Conservation (phyloP, 92 coral and sea anemone species). For the Porites cylindrica region DNA sequence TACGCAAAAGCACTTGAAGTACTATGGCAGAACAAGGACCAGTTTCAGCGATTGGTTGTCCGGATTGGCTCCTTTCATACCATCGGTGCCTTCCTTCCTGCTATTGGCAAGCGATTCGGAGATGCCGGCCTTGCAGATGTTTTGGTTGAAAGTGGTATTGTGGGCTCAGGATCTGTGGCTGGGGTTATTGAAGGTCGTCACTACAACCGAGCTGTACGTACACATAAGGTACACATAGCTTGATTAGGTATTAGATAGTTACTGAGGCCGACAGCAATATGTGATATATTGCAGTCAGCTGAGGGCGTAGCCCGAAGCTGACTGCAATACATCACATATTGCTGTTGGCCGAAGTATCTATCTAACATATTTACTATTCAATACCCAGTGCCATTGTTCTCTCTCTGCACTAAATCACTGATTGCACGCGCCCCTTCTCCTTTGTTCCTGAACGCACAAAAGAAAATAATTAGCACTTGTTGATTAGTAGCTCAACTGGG, state of each 20-base stretch:
- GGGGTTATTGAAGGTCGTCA: slow-evolving; percentile 67
- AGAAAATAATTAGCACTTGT: no score
- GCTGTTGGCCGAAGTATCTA: no score
- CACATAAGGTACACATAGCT: slow-evolving; percentile 38
- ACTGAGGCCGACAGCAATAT: no score
- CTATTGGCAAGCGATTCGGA: slow-evolving; percentile 63
- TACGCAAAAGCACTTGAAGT: slow-evolving; percentile 63
- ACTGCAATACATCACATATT: no score
- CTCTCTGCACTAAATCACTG: no score
- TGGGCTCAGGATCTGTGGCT: slow-evolving; percentile 59
- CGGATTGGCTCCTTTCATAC: slow-evolving; percentile 65
- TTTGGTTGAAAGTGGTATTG: slow-evolving; percentile 59
- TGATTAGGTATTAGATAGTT: background rate
- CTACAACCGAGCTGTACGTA: slow-evolving; percentile 58
- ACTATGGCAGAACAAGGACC: slow-evolving; percentile 58
- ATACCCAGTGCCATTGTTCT: no score
- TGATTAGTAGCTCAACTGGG: no score
- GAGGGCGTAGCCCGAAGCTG: no score
- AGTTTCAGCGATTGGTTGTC: slow-evolving; percentile 48
- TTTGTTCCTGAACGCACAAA: no score
- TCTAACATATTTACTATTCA: no score
- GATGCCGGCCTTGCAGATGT: slow-evolving; percentile 71
- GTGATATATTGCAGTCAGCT: no score
- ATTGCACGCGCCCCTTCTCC: no score
- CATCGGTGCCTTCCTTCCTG: slow-evolving; percentile 57